Base-by-base conservation (phyloP, 2,888 invertebrate genomes). In the Caenorhabditis macrosperma region DNA sequence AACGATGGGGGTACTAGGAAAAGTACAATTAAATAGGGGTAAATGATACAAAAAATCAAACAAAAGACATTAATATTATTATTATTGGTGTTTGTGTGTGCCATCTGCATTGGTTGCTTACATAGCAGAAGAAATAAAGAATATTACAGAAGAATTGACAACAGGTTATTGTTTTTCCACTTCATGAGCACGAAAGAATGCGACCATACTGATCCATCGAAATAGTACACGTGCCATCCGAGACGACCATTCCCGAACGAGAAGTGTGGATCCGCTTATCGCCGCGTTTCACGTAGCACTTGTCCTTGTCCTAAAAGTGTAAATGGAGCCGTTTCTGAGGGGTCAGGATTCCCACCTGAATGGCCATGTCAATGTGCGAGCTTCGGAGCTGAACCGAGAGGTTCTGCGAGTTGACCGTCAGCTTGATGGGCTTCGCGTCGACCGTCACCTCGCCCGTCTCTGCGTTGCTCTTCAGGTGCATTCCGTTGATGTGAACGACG, bases 281-380 rank as follows among this genome's bases (percentile, higher is more conserved):
- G 50, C 88, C 88, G 24, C 82, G 77, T 76, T 89, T 89, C 57
- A 89, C 87, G 69, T 81, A 89, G 10, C 86, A 87, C 59, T 86
- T 86, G 52, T 88, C 88, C 33, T 82, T 84, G 46, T 84, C 86
- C 88, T 88, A 75, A 20, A 87, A 55, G n/a, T n/a, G n/a, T n/a
- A n/a, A n/a, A n/a, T n/a, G n/a, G n/a, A n/a, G n/a, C n/a, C n/a
- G n/a, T n/a, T n/a, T n/a, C n/a, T n/a, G n/a, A n/a, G n/a, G n/a
- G n/a, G n/a, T n/a, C n/a, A n/a, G n/a, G n/a, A 48, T 17, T 1
- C 46, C 1, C 46, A 88, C 91, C 87, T 89, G 86, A 44, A 92
- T 88, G n/a, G 90, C 89, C 86, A 91, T 90, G 66, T 91, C 91
- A 48, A 91, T 88, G 76, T 89, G 89, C 55, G 90, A 87, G 10